Evolutionary conservation across 2,797 vertebrate genomes (phyloP).

Genomic region (Galaxias olidus): DNA sequence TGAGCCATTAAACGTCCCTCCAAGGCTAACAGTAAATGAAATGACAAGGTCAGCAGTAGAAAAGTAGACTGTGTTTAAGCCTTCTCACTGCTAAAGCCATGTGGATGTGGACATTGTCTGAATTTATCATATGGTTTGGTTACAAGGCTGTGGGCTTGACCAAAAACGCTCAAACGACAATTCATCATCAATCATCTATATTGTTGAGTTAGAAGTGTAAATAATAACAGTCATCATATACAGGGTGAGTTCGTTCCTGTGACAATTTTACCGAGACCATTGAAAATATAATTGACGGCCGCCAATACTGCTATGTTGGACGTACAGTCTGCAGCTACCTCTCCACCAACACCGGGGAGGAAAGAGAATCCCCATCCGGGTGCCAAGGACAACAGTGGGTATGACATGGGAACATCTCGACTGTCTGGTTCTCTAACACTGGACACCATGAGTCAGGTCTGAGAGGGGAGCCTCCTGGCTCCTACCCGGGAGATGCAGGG

Average conservation of each 20-base stretch:
- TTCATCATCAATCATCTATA: too few relatives aligned
- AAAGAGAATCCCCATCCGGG: slow-evolving; percentile 60
- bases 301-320: not conserved
- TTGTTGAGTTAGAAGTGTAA: too few relatives aligned
- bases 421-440: slow-evolving; percentile 71
- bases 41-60: slow-evolving; percentile 11
- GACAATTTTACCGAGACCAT: too few relatives aligned
- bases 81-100: slow-evolving; percentile 8
- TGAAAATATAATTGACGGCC: too few relatives aligned
- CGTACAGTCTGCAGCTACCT: slow-evolving; percentile 32
- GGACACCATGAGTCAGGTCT: slow-evolving; percentile 56
- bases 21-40: slow-evolving; percentile 23
- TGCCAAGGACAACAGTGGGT: slow-evolving; percentile 66
- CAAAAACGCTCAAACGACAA: too few relatives aligned
- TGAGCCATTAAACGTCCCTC: slow-evolving; percentile 47
- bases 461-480: slow-evolving; percentile 43
- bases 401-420: slow-evolving; percentile 72
- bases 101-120: too few relatives aligned
- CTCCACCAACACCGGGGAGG: slow-evolving; percentile 42
- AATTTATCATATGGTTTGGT: too few relatives aligned
- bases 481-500: not conserved
- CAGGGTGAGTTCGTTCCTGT: too few relatives aligned
- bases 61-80: not conserved
- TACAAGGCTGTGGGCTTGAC: too few relatives aligned
- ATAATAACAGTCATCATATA: too few relatives aligned